These are phyloP conservation scores for Pycnomerus fuliginosus DNA, from an alignment of 2,888 invertebrate genomes.

Conservation along the genomic window DNA sequence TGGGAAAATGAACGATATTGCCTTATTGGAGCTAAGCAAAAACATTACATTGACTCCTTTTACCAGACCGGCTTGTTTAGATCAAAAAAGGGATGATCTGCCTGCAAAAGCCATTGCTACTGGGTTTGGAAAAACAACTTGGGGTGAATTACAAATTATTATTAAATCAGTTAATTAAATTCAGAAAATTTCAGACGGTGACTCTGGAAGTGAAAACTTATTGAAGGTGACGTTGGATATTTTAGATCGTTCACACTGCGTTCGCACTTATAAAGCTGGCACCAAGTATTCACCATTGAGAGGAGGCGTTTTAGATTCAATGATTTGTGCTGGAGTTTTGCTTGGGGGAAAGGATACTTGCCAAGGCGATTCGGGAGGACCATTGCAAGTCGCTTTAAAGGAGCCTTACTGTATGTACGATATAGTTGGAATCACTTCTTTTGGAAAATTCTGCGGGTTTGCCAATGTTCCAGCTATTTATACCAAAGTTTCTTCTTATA, in stretches of 20 bases:
- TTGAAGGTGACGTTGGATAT: conserved; percentile 13
- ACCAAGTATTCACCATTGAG: neutral
- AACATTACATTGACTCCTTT: conserved; percentile 47
- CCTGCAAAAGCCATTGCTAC: conserved; percentile 4
- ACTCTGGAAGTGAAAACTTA: conserved; percentile 8
- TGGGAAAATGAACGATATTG: conserved; percentile 56
- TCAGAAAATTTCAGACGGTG: conserved; percentile 11
- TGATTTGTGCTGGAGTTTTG: conserved; percentile 26
- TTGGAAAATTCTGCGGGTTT: conserved; percentile 50
- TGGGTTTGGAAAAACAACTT: conserved; percentile 14
- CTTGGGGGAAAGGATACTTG: conserved; percentile 27
- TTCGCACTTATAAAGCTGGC: neutral
- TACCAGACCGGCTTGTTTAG: conserved; percentile 55
- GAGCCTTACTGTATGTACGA: conserved; percentile 51
- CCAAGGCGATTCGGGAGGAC: conserved; percentile 32
- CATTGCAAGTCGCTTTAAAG: conserved; percentile 26
- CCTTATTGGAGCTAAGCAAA: conserved; percentile 49
- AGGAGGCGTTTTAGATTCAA: neutral
- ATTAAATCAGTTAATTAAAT: no score
- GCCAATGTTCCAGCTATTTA: conserved; percentile 51
- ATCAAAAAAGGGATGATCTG: conserved; percentile 12
- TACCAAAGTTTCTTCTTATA: conserved; percentile 50
- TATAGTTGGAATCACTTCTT: conserved; percentile 53
- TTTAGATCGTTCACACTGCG: neutral
- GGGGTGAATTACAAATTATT: no score